Evolutionary conservation across 2,113 vertebrate genomes (phyloP), one percentile per base, ranked within the genome.

Genomic region (Peromyscus polionotus): DNA sequence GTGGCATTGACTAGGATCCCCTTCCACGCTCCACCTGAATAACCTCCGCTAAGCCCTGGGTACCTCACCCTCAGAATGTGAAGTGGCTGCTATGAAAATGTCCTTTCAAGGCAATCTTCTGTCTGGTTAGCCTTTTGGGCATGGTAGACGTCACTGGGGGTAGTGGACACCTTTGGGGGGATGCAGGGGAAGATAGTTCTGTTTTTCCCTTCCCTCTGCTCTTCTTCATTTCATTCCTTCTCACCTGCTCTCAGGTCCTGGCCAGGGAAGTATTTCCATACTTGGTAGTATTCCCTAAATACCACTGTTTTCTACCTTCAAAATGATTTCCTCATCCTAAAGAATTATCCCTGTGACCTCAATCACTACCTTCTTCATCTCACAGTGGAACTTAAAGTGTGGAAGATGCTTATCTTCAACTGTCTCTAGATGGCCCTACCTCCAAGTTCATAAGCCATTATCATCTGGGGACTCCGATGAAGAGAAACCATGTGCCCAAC

Each of bases 301-400:
- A 63, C 8, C 24, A 39, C 19, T 88, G 17, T 77, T 85, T 28
- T 87, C 20, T 88, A 63, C 42, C 70, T 83, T 93, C 17, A 19
- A 54, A 96, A 94, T 36, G 51, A 20, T 67, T 72, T 84, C 67
- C 65, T 68, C 16, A 26, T 77, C 10, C 33, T 86, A 75, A 86
- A 48, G 88, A 90, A 54, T 51, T 76, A 17, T 77, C 83, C 22
- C 36, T 5, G 1, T 51, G 87, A 68, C 26, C 63, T 89, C 42
- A 39, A 42, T 68, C 75, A 51, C 51, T 12, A 33, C 8, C 36
- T 81, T 63, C 73, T 67, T 81, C n/a, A 24, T 26, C 70, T 39
- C 75, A 84, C 1, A 84, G 63, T 61, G 31, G 80, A 84, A 73
- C 59, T 20, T 81, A 9, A 75, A 88, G 22, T 48, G 5, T 90